Base-by-base conservation (phyloP, 2,888 invertebrate genomes). In the Euplexia lucipara region DNA sequence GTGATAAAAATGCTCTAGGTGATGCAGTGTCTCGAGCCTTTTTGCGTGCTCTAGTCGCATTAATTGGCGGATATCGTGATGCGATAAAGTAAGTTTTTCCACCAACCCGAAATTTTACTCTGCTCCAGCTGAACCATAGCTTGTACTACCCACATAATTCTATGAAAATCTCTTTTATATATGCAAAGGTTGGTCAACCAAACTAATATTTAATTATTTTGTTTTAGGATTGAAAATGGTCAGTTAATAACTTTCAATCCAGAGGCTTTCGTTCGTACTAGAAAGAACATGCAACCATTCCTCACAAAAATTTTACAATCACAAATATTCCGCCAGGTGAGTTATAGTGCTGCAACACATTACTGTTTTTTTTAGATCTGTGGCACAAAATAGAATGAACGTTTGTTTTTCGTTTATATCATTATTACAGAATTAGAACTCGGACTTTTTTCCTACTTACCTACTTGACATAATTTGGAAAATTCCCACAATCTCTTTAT, bases 21-120 rank as follows among this genome's bases (percentile, higher is more conserved):
- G 99, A 99, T 90, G 98, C 98, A 0, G 98, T 99, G 6, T 98
- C 99, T 3, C 96, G 98, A 85, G 98, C 99, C 48, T 99, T 99
- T 93, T 96, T 99, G 59, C 96, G 97, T 68, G 98, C 99, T 10
- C 95, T 99, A 78, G 99, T 99, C 12, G 97, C 98, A 90, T 95
- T 99, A 60, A 99, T 99, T 83, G 99, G 99, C 51, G 98, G 98
- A 73, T 99, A 99, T 91, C 96, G 98, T 74, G 99, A 99, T 91
- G 99, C 99, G 32, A 96, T 99, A 47, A 97, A 97, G 90, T 97
- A 86, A 88, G 86, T 73, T 12, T 22, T 16, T 1, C 10, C 10
- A 26, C 26, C 26, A 26, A 5, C 26, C 26, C 14, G 9, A 14
- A 0, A 8, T 12, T 49, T 20, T 30, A 39, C 14, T n/a, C 16